Conservation (phyloP, 1,140 invertebrate species). For the Bilobella aurantiaca region DNA sequence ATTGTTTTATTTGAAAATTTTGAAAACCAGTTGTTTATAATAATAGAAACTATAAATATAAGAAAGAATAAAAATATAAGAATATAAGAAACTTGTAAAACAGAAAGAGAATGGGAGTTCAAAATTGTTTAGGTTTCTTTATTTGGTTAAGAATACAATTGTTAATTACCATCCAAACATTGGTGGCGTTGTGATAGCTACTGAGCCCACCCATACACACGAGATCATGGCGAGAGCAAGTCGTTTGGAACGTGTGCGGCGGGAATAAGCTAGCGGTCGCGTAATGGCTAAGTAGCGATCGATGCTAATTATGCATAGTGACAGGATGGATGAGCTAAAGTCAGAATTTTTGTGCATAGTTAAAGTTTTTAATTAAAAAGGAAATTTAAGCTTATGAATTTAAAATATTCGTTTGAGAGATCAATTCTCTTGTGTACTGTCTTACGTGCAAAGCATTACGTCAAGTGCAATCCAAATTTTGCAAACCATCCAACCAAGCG, state of each 20-base stretch:
- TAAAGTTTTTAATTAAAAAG: no score
- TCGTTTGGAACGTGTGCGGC: constrained; percentile 45
- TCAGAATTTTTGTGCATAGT: no score
- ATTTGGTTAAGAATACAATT: no score
- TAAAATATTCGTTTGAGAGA: no score
- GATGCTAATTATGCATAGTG: constrained; percentile 53
- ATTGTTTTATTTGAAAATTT: no score
- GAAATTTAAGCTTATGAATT: no score
- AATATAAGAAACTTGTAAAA: background rate
- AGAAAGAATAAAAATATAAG: no score
- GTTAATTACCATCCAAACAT: constrained; percentile 62
- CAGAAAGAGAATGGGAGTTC: no score
- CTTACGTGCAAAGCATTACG: constrained; percentile 71
- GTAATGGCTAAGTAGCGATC: constrained; percentile 51
- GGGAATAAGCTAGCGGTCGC: constrained; percentile 51
- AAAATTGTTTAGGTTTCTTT: background rate
- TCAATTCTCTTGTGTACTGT: background rate
- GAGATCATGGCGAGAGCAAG: constrained; percentile 48
- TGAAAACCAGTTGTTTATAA: no score
- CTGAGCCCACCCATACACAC: constrained; percentile 47
- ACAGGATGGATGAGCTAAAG: constrained; percentile 37
- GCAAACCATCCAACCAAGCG: constrained; percentile 39
- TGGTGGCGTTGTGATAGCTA: constrained; percentile 42
- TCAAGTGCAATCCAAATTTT: constrained; percentile 82
- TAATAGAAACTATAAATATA: no score